Evolutionary conservation across 1,140 invertebrate genomes (phyloP).

Genomic region (Gryon sp.): DNA sequence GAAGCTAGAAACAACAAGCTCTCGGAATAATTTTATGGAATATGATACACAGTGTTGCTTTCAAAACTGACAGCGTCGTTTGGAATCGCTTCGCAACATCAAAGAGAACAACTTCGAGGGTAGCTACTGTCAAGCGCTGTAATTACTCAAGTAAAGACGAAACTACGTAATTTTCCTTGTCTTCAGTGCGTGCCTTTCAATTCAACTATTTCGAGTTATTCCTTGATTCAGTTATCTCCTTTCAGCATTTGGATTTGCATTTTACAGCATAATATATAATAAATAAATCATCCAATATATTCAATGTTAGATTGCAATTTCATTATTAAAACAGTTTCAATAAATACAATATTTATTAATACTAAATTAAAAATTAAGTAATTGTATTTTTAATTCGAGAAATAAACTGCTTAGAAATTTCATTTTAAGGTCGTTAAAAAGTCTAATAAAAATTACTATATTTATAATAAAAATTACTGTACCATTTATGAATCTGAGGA

Average conservation of each 20-base stretch:
- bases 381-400: too few relatives aligned
- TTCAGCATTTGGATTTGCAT: not conserved
- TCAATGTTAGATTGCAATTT: too few relatives aligned
- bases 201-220: constrained; percentile 1
- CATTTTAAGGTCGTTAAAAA: too few relatives aligned
- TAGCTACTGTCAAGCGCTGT: constrained; percentile 45
- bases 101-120: constrained; percentile 34
- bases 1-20: constrained; percentile 19
- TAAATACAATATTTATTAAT: too few relatives aligned
- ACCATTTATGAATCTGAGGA: too few relatives aligned
- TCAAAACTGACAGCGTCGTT: constrained; percentile 51
- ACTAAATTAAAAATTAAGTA: too few relatives aligned
- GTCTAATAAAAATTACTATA: too few relatives aligned
- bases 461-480: too few relatives aligned
- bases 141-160: constrained; percentile 47
- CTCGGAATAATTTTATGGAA: constrained; percentile 26
- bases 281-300: too few relatives aligned
- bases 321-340: too few relatives aligned
- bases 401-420: too few relatives aligned
- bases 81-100: constrained; percentile 40
- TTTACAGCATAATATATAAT: too few relatives aligned
- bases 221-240: not conserved
- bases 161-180: constrained; percentile 37
- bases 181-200: constrained; percentile 14
- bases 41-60: constrained; percentile 1